A percentile compares a stretch with the other conserved stretches of the same genome.
Evolutionary conservation across 2,113 vertebrate species (phyloP).

Genomic region (Stigmatopora nigra): DNA sequence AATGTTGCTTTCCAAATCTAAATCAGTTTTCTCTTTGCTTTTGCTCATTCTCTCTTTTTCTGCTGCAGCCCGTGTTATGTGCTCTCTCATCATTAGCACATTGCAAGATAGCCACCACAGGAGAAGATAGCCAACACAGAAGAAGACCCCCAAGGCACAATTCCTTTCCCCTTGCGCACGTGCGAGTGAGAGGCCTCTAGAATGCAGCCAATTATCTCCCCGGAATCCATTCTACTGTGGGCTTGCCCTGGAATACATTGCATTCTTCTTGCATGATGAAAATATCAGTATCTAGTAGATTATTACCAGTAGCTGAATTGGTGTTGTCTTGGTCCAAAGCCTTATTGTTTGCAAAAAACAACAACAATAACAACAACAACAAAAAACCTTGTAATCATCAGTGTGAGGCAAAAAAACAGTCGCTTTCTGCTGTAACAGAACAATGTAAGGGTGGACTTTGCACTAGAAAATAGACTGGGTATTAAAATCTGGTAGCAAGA

Average conservation of each 20-base stretch:
- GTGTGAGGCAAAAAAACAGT: neutral
- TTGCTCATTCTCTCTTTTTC: neutral
- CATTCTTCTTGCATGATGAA: neutral
- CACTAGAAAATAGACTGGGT: neutral
- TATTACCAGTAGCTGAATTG: neutral
- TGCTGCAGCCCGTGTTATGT: slow-evolving; percentile 8
- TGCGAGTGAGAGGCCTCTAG: slow-evolving; percentile 36
- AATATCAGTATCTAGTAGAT: neutral
- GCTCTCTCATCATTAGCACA: slow-evolving; percentile 66
- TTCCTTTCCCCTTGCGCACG: slow-evolving; percentile 36
- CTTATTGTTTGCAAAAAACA: neutral
- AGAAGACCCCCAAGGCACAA: slow-evolving; percentile 57
- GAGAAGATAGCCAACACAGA: slow-evolving; percentile 43
- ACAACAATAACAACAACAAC: neutral
- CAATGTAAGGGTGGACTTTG: neutral
- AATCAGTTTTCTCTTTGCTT: neutral
- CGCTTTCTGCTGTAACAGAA: neutral
- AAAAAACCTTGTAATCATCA: neutral
- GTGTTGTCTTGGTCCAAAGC: neutral
- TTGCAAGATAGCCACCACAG: slow-evolving; percentile 48
- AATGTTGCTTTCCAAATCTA: neutral
- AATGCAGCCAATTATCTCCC: slow-evolving; percentile 60
- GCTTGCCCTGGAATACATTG: slow-evolving; percentile 11
- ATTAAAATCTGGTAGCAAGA: too few species aligned
- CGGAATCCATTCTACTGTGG: slow-evolving; percentile 47